These are phyloP conservation scores for Hololepta plana DNA, from an alignment of 2,888 invertebrate species.

Conservation along the genomic window DNA sequence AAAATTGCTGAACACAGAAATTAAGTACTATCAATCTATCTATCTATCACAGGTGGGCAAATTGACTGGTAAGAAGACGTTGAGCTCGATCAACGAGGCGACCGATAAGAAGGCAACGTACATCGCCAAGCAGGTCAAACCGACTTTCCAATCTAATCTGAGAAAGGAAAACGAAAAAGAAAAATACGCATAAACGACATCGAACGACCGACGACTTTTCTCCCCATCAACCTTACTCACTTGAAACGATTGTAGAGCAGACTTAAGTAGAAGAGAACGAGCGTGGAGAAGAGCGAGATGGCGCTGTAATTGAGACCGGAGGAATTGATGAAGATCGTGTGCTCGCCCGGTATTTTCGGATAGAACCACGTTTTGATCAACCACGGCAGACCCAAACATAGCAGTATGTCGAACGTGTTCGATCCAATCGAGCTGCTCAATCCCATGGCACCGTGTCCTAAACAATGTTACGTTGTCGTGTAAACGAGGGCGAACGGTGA, in stretches of 20 bases:
- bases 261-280: slow-evolving; percentile 47
- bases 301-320: slow-evolving; percentile 59
- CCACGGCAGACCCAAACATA: slow-evolving; percentile 67
- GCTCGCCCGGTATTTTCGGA: slow-evolving; percentile 35
- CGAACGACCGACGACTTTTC: background rate
- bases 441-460: slow-evolving; percentile 61
- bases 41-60: slow-evolving; percentile 47
- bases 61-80: slow-evolving; percentile 58
- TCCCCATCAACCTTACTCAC: slow-evolving; percentile 15
- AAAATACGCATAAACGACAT: slow-evolving; percentile 2
- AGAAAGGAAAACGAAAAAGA: slow-evolving; percentile 11
- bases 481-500: background rate
- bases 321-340: slow-evolving; percentile 54
- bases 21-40: too few relatives aligned
- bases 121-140: slow-evolving; percentile 42
- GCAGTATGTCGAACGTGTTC: slow-evolving; percentile 62
- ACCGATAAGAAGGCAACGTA: slow-evolving; percentile 49
- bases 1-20: too few relatives aligned
- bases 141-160: slow-evolving; percentile 50
- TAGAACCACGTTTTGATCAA: slow-evolving; percentile 47
- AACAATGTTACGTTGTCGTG: slow-evolving; percentile 11
- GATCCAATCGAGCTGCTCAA: slow-evolving; percentile 68
- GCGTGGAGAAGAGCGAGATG: slow-evolving; percentile 52
- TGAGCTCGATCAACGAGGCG: slow-evolving; percentile 57
- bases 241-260: slow-evolving; percentile 47